Evolutionary conservation across 2,888 invertebrate genomes (phyloP).

Genomic region (Sphaeridia pumilis): DNA sequence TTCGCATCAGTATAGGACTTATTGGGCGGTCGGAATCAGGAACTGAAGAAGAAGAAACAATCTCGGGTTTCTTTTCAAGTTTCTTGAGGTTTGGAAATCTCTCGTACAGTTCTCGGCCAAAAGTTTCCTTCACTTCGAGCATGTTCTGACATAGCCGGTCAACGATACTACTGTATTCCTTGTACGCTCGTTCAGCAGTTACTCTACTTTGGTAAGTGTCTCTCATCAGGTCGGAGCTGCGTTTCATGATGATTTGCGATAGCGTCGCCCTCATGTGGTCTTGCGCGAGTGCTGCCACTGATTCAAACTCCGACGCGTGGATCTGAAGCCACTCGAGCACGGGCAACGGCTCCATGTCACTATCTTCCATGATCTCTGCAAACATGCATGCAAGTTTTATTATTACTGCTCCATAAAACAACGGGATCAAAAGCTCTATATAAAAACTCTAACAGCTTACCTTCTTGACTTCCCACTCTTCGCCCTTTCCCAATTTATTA

Average conservation of each 20-base stretch:
- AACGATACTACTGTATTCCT: not conserved
- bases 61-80: too few species aligned
- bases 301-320: not conserved
- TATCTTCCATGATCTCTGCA: not conserved
- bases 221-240: not conserved
- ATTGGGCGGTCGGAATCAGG: too few species aligned
- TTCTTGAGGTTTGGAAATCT: conserved; percentile 4
- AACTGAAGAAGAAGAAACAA: too few species aligned
- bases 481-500: too few species aligned
- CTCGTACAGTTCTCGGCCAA: not conserved
- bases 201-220: conserved; percentile 5
- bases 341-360: not conserved
- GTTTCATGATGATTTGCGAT: not conserved
- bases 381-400: too few species aligned
- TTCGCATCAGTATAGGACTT: too few species aligned
- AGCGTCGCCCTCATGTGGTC: not conserved
- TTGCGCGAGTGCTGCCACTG: not conserved
- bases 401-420: too few species aligned
- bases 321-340: not conserved
- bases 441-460: too few species aligned
- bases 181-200: conserved; percentile 1
- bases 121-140: not conserved
- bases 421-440: too few species aligned
- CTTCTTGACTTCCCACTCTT: too few species aligned
- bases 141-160: not conserved